Evolutionary conservation across 2,113 vertebrate species (phyloP), one percentile per base, ranked within the genome.

Genomic region (Sinosuthora webbiana): DNA sequence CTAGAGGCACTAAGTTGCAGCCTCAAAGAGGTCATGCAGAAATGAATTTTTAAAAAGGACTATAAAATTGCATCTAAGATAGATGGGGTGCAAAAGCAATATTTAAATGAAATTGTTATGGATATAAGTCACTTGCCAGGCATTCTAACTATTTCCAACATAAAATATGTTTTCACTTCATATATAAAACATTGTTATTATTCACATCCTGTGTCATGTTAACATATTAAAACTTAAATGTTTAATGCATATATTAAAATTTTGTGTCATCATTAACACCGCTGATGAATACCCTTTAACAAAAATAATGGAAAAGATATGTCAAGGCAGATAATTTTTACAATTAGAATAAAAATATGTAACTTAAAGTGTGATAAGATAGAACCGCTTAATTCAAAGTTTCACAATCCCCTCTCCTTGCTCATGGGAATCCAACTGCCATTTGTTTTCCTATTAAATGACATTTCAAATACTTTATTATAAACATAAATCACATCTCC

Each of bases 31-130:
- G 98, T 99, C 98, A 99, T 98, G 98, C 98, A 95, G 96, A 98
- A 98, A 99, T 99, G 98, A 98, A 98, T 99, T 99, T 99, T 99
- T 99, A 97, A 98, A 98, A 98, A 98, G 98, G 97, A 97, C 98
- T 98, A 98, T 98, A 98, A 99, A 99, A 99, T 99, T 99, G 98
- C 97, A 97, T 98, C 97, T 97, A 97, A 99, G 98, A 99, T 98
- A 98, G 98, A 99, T 99, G 98, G 97, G 97, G 97, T 98, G 97
- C 97, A 98, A 99, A 99, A 98, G 98, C 98, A 98, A 98, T 98
- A 98, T 99, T 99, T 99, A 98, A 99, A 99, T 98, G 98, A 98
- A 98, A 98, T 98, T 98, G 98, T 98, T 98, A 98, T 98, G 98
- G 98, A 98, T 98, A 98, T 98, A 98, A 98, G 97, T 98, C 98